Conservation (phyloP, 2,888 invertebrate genomes). For the Homarus gammarus region DNA sequence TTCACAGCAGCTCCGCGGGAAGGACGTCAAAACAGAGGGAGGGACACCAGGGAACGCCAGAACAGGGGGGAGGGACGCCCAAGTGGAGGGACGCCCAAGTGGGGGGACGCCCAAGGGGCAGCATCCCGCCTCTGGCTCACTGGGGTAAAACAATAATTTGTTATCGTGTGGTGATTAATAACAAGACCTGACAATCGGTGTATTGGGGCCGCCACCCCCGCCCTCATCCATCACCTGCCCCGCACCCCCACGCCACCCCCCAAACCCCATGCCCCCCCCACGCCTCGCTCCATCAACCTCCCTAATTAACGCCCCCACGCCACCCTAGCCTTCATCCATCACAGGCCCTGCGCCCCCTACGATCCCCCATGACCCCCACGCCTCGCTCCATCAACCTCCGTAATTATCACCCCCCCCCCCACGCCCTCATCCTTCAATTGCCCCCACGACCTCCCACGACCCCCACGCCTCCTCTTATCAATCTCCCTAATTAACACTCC, state of each 20-base stretch:
- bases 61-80: background rate
- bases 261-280: background rate
- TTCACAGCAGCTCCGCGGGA: no score
- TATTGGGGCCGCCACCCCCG: conserved; percentile 19
- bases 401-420: no score
- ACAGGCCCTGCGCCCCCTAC: background rate
- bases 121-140: background rate
- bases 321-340: background rate
- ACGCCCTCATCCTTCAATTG: no score
- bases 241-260: background rate
- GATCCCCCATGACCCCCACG: no score
- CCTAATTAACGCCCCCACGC: background rate
- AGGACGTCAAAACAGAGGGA: no score
- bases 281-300: no score
- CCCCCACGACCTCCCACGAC: no score
- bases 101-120: background rate
- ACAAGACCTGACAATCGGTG: conserved; percentile 21
- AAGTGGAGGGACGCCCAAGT: background rate
- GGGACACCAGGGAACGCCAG: background rate
- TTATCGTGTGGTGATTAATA: conserved; percentile 16
- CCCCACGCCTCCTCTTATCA: no score
- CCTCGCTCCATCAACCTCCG: no score
- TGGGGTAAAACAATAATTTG: conserved; percentile 21
- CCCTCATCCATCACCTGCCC: conserved; percentile 25
- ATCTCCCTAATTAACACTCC: no score